Percentiles rank a stretch among this genome's conserved stretches.
These are phyloP conservation scores for Thrips palmi DNA, from an alignment of 1,140 invertebrate species.

Conservation along the genomic window DNA sequence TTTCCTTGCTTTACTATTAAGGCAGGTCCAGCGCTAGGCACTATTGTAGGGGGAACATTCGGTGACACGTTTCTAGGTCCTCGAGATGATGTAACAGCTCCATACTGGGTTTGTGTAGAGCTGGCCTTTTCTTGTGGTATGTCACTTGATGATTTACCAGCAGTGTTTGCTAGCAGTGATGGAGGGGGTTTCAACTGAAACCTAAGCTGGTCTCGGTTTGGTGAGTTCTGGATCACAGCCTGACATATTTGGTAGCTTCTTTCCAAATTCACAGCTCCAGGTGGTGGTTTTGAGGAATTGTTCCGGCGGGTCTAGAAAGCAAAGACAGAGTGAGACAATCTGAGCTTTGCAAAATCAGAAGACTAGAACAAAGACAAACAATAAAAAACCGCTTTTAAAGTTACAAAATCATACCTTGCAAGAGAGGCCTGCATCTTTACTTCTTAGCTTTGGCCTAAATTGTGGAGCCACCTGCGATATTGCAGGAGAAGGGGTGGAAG, in stretches of 20 bases:
- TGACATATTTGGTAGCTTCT: constrained; percentile 92
- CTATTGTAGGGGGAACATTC: too few relatives aligned
- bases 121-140: neutral
- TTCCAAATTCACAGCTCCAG: constrained; percentile 77
- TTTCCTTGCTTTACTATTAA: constrained; percentile 10
- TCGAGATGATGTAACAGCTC: constrained; percentile 14
- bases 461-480: too few relatives aligned
- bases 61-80: too few relatives aligned
- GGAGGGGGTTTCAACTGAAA: constrained; percentile 69
- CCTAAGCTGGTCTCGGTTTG: constrained; percentile 69
- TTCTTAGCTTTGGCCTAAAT: too few relatives aligned
- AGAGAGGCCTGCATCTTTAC: too few relatives aligned
- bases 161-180: constrained; percentile 36
- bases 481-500: too few relatives aligned
- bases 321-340: too few relatives aligned
- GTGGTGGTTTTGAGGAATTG: constrained; percentile 49
- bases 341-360: too few relatives aligned
- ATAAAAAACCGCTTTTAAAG: too few relatives aligned
- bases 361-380: too few relatives aligned
- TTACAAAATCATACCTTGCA: too few relatives aligned
- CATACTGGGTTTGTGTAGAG: constrained; percentile 13
- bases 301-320: constrained; percentile 24
- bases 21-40: neutral
- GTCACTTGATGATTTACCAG: constrained; percentile 13
- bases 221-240: constrained; percentile 82